Evolutionary conservation across 2,113 vertebrate species (phyloP).

Genomic region (Siniperca chuatsi): DNA sequence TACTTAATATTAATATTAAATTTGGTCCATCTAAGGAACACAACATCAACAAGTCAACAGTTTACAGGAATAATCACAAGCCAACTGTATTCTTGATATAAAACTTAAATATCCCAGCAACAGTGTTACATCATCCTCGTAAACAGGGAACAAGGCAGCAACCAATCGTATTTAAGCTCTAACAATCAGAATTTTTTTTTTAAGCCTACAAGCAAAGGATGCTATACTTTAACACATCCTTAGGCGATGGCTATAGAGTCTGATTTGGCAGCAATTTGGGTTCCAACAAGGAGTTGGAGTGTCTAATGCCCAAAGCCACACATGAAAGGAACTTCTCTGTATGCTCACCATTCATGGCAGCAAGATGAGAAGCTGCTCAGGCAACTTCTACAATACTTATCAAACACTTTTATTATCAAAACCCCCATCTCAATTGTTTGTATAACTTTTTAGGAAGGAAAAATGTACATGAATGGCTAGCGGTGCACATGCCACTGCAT

Average conservation of each 20-base stretch:
- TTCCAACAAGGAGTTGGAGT: constrained; percentile 24
- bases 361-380: constrained; percentile 35
- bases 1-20: constrained; percentile 13
- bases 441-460: background rate
- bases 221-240: constrained; percentile 35
- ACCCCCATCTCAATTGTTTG: constrained; percentile 9
- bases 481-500: constrained; percentile 32
- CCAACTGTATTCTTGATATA: constrained; percentile 11
- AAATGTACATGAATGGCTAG: constrained; percentile 8
- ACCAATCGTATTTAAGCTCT: constrained; percentile 5
- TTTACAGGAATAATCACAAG: constrained; percentile 47
- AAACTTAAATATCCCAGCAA: constrained; percentile 16
- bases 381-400: constrained; percentile 16
- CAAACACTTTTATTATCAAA: constrained; percentile 20
- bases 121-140: constrained; percentile 1
- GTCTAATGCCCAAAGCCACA: constrained; percentile 17
- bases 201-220: constrained; percentile 23
- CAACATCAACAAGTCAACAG: constrained; percentile 34
- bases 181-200: constrained; percentile 13
- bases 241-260: constrained; percentile 19
- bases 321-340: constrained; percentile 32
- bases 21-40: constrained; percentile 54
- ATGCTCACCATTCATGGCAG: constrained; percentile 27
- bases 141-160: constrained; percentile 48
- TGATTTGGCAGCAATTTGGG: constrained; percentile 53